These are phyloP conservation scores for Myotis findleyi DNA, from an alignment of 2,797 vertebrate genomes.

Conservation along the genomic window DNA sequence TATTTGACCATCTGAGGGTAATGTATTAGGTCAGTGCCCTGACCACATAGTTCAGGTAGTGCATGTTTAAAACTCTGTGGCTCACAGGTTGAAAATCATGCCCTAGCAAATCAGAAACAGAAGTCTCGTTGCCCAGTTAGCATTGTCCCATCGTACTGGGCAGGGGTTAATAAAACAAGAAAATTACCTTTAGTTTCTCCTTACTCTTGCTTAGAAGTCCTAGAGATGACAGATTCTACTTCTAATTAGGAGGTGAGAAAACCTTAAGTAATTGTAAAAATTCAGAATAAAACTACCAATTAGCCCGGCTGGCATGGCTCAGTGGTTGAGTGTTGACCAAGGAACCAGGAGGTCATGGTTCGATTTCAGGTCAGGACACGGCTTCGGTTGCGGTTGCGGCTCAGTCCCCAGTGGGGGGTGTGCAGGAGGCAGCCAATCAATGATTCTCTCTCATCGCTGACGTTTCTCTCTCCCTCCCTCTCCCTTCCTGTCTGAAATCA, in stretches of 20 bases:
- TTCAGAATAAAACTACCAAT: background rate
- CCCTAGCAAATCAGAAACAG: background rate
- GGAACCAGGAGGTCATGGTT: too few relatives aligned
- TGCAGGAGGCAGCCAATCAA: too few relatives aligned
- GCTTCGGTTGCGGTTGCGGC: too few relatives aligned
- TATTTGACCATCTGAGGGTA: background rate
- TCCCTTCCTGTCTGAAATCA: too few relatives aligned
- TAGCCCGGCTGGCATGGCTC: too few relatives aligned
- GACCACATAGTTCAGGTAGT: background rate
- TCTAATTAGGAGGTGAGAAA: background rate
- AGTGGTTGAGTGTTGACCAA: too few relatives aligned
- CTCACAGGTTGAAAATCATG: background rate
- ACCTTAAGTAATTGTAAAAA: constrained; percentile 1
- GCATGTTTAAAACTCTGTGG: background rate
- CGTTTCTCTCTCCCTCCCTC: too few relatives aligned
- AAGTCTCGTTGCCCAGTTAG: background rate
- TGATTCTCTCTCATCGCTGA: too few relatives aligned
- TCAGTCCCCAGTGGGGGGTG: too few relatives aligned
- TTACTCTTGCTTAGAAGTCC: constrained; percentile 25
- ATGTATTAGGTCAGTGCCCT: background rate
- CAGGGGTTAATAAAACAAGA: background rate
- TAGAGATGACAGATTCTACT: constrained; percentile 29
- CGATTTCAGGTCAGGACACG: too few relatives aligned
- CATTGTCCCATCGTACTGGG: background rate
- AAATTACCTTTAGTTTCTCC: constrained; percentile 18